Evolutionary conservation across 1,140 invertebrate genomes (phyloP), one percentile per base, ranked within the genome.

Genomic region (Protaetia brevitarsis): DNA sequence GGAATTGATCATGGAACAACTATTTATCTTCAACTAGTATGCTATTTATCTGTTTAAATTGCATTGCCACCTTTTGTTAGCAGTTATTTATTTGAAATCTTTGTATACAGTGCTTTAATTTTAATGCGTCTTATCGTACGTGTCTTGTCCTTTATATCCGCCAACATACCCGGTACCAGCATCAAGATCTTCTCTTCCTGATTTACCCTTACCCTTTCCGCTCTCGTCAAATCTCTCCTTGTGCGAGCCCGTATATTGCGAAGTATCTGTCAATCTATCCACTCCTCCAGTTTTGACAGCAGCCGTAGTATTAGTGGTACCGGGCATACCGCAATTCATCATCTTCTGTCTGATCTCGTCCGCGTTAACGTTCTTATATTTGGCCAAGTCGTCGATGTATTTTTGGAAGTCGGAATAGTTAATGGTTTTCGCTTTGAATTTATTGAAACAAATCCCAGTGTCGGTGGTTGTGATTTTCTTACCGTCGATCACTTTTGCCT

Each of bases 391-490:
- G 0, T 93, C 91, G 2, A 94, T 10, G 19, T 61, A 66, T 27
- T 61, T 61, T 13, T 63, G 13, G 36, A 56, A 66, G 41, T 66
- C 21, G 10, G 19, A 10, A 56, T 34, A 66, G 8, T 19, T 63
- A 3, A 66, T 56, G 4, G 65, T 36, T 36, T 45, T 51, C 16
- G 65, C 13, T 63, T 94, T 95, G 65, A 94, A 86, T 75, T 93
- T 93, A 77, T 94, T 94, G 77, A 94, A 95, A 74, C 89, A 87
- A 45, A 95, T 95, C 27, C 89, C 92, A 0, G 92, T 95, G 72
- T 95, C 93, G 1, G 92, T 95, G 6, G 93, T 94, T 0, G 92
- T 93, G 64, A 94, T 90, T 72, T 89, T 92, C 79, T 94, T 95
- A 0, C 87, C 88, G 71, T 95, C 94, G 60, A 96, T 91, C n/a